These are phyloP conservation scores for Euproctis similis DNA, from an alignment of 2,888 invertebrate species.

Conservation along the genomic window DNA sequence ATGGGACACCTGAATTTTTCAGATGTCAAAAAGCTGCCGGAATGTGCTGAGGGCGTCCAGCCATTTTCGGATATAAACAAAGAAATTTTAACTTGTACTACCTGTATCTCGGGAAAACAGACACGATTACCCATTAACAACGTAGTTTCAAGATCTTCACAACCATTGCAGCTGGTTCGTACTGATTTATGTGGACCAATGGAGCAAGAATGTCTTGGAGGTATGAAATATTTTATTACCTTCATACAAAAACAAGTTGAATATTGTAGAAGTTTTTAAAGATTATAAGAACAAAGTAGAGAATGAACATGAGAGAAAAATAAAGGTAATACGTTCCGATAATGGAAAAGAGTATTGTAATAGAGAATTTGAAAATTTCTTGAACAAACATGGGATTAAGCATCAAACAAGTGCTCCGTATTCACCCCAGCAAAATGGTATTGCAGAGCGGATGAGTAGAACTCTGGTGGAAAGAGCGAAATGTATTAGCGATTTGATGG, in stretches of 20 bases:
- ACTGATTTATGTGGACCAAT: too few species aligned
- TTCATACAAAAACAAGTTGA: slow-evolving; percentile 2
- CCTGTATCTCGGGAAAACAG: too few species aligned
- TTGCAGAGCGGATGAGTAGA: background rate
- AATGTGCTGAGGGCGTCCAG: too few species aligned
- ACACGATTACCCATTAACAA: too few species aligned
- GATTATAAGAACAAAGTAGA: slow-evolving; percentile 10
- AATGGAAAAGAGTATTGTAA: background rate
- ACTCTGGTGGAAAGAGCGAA: slow-evolving; percentile 1
- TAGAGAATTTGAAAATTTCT: background rate
- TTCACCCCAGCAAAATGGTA: slow-evolving; percentile 4
- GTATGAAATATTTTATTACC: too few species aligned
- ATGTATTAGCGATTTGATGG: slow-evolving; percentile 16
- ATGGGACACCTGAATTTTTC: too few species aligned
- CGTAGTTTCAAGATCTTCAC: too few species aligned
- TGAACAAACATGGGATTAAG: background rate
- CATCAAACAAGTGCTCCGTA: slow-evolving; percentile 1
- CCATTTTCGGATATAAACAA: too few species aligned
- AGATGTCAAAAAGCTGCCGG: too few species aligned
- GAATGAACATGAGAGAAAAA: slow-evolving; percentile 2
- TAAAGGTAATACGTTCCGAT: background rate
- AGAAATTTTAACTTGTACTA: too few species aligned
- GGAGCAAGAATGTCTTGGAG: too few species aligned
- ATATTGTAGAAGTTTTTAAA: slow-evolving; percentile 8
- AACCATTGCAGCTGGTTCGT: too few species aligned